Conservation (phyloP, 2,797 vertebrate species). For the Apogon hyalosoma region DNA sequence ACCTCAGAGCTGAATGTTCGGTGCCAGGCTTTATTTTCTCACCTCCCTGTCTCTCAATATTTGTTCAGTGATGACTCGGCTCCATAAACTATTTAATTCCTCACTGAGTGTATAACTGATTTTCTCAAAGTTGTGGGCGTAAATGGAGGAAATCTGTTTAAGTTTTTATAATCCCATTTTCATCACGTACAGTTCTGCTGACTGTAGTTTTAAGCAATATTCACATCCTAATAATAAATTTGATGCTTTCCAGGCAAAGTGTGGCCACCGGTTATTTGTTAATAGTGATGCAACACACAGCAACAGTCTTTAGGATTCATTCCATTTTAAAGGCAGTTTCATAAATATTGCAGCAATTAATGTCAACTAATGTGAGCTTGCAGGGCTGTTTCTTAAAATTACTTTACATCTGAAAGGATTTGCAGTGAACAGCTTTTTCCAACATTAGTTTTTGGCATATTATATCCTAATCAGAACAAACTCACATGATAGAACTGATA, state of each 20-base stretch:
- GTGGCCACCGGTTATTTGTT: conserved; percentile 1
- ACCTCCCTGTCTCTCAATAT: conserved; percentile 51
- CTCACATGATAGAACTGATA: too few species aligned
- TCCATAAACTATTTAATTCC: conserved; percentile 44
- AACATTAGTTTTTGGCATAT: too few species aligned
- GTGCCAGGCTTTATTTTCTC: conserved; percentile 43
- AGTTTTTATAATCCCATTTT: neutral
- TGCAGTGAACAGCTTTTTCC: too few species aligned
- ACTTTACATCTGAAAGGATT: too few species aligned
- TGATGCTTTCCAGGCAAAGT: neutral
- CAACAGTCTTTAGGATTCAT: conserved; percentile 21
- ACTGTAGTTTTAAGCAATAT: neutral
- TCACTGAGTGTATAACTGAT: conserved; percentile 20
- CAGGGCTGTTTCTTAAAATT: neutral
- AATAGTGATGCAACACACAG: conserved; percentile 50
- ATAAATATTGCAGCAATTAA: conserved; percentile 35
- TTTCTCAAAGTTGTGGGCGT: conserved; percentile 1
- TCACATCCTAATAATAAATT: conserved; percentile 21
- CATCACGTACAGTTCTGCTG: conserved; percentile 11
- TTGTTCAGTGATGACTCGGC: conserved; percentile 47
- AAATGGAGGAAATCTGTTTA: neutral
- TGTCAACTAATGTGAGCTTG: conserved; percentile 16
- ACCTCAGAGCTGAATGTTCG: conserved; percentile 29
- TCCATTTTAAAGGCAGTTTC: conserved; percentile 5
- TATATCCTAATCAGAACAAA: too few species aligned